Base-by-base conservation (phyloP, 2,888 invertebrate genomes). In the Metalampra italica region DNA sequence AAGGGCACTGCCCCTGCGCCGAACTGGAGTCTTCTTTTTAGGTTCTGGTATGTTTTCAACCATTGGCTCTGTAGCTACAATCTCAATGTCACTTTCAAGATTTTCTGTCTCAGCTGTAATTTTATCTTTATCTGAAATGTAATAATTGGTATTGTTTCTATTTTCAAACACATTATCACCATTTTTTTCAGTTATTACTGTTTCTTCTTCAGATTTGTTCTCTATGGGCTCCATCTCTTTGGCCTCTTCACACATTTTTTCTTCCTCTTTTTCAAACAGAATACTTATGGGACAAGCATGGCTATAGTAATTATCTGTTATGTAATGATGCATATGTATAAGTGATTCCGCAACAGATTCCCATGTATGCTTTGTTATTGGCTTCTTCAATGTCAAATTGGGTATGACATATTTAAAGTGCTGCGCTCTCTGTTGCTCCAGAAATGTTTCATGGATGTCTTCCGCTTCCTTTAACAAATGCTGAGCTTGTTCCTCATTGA, bases 1-100 rank as follows among this genome's bases (percentile, higher is more conserved):
- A 11, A 95, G 80, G 30, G 94, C 93, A 76, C 94, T 94, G 37
- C 95, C 92, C 53, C 94, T 87, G n/a, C 95, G 84, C 59, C 94
- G 91, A 1, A 88, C 90, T 9, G 90, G 78, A 40, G 81, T 77
- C 60, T 91, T 91, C 50, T 88, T 75, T 66, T 90, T 92, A 42
- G 67, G 59, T 13, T 85, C 85, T 11, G 74, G 70, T 32, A 54
- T 59, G 36, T 53, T 43, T 51, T 80, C 82, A 49, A 56, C 49
- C 29, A 66, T 56, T 32, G 70, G 70, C 8, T 36, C 36, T 36
- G 11, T 9, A 3, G 36, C n/a, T 36, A 7, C 36, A n/a, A 36
- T 32, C 72, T 78, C 82, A 29, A 76, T 64, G 73, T 85, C 78
- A 70, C 84, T 76, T 62, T 81, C 69, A 55, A 78, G 69, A 57